A percentile compares a stretch with the other conserved stretches of the same genome.
These are phyloP conservation scores for Cyclopterus lumpus DNA, from an alignment of 2,797 vertebrate species.

Conservation along the genomic window DNA sequence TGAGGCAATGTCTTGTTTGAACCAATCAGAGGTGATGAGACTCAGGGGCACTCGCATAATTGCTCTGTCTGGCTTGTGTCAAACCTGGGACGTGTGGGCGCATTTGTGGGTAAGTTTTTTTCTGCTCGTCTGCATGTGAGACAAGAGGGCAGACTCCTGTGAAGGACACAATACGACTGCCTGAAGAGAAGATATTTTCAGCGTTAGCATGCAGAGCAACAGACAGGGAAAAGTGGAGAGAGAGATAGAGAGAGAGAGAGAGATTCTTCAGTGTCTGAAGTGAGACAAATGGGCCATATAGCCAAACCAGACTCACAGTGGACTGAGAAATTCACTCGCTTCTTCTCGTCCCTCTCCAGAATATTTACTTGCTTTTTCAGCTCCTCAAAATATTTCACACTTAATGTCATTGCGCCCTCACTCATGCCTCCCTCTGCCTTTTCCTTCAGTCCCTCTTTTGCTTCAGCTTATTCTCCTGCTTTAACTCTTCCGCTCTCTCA, in stretches of 20 bases:
- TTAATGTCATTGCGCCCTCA: constrained; percentile 64
- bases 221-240: not conserved
- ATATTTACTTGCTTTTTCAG: constrained; percentile 71
- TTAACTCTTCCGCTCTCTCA: not conserved
- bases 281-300: constrained; percentile 61
- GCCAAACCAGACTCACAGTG: constrained; percentile 61
- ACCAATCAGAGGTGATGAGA: constrained; percentile 74
- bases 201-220: constrained; percentile 34
- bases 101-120: constrained; percentile 11
- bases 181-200: constrained; percentile 25
- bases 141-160: not conserved
- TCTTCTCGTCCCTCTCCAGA: constrained; percentile 43
- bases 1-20: constrained; percentile 69
- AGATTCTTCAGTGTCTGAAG: constrained; percentile 41
- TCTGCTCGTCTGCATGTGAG: constrained; percentile 33
- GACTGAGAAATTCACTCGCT: constrained; percentile 59
- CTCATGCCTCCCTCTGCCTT: constrained; percentile 34
- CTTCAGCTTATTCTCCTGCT: constrained; percentile 31
- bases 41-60: constrained; percentile 69
- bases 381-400: constrained; percentile 72
- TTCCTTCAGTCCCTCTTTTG: constrained; percentile 35
- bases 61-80: constrained; percentile 72
- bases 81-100: constrained; percentile 38
- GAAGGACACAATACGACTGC: constrained; percentile 3
- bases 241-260: constrained; percentile 3